Base-by-base conservation (phyloP, 2,113 vertebrate genomes). In the Amphilophus citrinellus region DNA sequence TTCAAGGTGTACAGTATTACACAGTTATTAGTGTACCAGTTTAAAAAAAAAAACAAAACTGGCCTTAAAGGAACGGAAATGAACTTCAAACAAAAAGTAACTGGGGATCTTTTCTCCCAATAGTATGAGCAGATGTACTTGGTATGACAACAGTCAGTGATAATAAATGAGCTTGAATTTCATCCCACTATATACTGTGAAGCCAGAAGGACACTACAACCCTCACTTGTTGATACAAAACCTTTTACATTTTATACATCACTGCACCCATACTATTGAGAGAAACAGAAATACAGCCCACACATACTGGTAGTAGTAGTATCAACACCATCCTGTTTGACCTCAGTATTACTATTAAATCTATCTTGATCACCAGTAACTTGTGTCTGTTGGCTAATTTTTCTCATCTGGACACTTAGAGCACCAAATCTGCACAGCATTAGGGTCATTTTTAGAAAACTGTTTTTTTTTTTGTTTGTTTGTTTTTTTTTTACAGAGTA, bases 381-480 rank as follows among this genome's bases (percentile, higher is more conserved):
- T 8, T 50, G 5, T 58, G 10, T 60, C 5, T 44, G 3, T 20
- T 56, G 50, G 50, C 2, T 18, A 18, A 53, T 18, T 18, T 2
- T 53, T 53, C 50, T 53, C 50, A 18, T 53, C 7, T 53, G 50
- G 50, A 53, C 50, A 53, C 50, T 53, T 53, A 2, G 62, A 80
- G 24, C 42, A 47, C 32, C 20, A 60, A 80, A 79, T 60, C 9
- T 79, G 75, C 86, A 91, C 89, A 89, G 82, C 50, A 27, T 89
- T 85, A 53, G 86, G 79, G 86, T 88, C 80, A 14, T 75, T 66
- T 62, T 27, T 83, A 80, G 59, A 91, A 65, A 88, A 86, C 3
- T 7, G 3, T 57, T 1, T 27, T 27, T 3, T 27, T 24, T 24
- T 24, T 24, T 30, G 22, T 22, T 22, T 22, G 22, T 30, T 30